Conservation (phyloP, 2,888 invertebrate genomes). For the Cylloceria caligata region DNA sequence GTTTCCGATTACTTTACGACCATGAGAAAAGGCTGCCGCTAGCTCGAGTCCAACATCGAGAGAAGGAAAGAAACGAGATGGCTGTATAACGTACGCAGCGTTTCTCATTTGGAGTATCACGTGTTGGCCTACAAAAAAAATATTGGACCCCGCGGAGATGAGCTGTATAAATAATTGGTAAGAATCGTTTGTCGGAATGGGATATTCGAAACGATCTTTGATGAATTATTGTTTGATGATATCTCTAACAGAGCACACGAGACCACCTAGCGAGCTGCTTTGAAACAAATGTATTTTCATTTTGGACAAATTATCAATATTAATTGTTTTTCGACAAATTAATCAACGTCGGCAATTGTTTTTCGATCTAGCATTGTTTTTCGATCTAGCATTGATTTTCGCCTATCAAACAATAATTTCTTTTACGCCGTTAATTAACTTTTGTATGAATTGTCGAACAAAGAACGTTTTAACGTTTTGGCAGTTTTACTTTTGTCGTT, state of each 20-base stretch:
- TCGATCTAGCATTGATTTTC: no score
- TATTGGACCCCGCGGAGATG: not conserved
- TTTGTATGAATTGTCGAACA: not conserved
- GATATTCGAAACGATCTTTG: not conserved
- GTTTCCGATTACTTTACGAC: conserved; percentile 63
- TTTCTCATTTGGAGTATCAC: conserved; percentile 38
- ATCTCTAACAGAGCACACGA: no score
- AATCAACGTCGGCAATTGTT: no score
- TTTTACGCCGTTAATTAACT: not conserved
- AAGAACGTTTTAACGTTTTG: no score
- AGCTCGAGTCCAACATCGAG: not conserved
- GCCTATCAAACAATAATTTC: not conserved
- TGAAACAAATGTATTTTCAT: no score
- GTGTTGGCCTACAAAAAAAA: conserved; percentile 11
- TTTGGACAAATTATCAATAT: no score
- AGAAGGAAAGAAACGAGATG: conserved; percentile 27
- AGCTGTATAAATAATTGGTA: not conserved
- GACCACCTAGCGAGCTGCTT: no score
- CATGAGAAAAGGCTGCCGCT: conserved; percentile 48
- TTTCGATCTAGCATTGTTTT: no score
- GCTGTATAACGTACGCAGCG: not conserved
- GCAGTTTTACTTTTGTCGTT: no score
- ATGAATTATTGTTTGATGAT: not conserved
- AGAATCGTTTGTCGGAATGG: not conserved
- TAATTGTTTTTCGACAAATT: no score